Evolutionary conservation across 1,140 invertebrate species (phyloP), one percentile per base, ranked within the genome.

Genomic region (Drosophila bifasciata): DNA sequence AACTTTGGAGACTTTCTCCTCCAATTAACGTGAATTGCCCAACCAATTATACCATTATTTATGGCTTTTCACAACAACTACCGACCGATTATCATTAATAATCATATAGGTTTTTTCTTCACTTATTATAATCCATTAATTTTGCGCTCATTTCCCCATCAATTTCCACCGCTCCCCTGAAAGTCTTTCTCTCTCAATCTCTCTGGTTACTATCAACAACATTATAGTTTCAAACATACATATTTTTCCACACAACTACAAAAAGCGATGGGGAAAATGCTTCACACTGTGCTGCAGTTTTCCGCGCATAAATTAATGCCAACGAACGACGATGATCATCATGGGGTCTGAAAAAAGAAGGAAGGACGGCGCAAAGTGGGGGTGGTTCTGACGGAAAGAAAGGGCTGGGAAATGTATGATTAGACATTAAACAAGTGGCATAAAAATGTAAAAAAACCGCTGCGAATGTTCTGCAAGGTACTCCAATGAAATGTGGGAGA

Each of bases 271-370:
- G 36, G 25, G 39, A 73, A 66, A 85, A 67, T 68, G 67, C 32
- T 67, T 74, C 80, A 85, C 48, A 85, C 81, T 85, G 77, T 70
- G 81, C 75, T 77, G 73, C 53, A 84, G 50, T 66, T 75, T 83
- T 78, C 56, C 52, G 59, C 60, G 60, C 81, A 86, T 80, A 85
- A 80, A 80, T 80, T 86, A 85, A 76, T 67, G 45, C 28, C 49
- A 75, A 43, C 32, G 13, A 79, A 51, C 36, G 28, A 49, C 56
- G 66, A 52, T 53, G 44, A 41, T 13, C 9, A 28, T 43, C 41
- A 25, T 41, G 13, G 19, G 32, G 32, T 13, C 32, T 23, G 21
- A 11, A 3, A n/a, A n/a, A n/a, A n/a, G 44, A 52, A 40, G 36
- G 28, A 21, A 45, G 62, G 45, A 13, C 32, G 32, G 11, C 5